phyloP scores from a whole-genome alignment of 1,140 invertebrate species.

The Dryas iulia region DNA sequence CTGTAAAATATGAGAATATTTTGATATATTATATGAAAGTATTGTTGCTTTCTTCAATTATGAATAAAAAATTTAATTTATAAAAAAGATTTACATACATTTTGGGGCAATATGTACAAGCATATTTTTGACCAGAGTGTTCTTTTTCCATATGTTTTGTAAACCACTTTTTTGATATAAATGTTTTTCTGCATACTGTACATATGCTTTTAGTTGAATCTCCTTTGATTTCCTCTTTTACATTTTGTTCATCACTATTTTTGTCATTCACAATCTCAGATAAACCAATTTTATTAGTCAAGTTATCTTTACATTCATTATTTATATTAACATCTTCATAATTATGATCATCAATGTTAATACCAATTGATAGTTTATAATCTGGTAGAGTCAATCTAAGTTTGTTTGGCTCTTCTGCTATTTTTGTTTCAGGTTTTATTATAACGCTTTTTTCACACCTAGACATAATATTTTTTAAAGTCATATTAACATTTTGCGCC shows the following conservation, averaged over 20 bases:
- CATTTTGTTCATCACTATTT: conserved; percentile 7
- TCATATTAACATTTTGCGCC: conserved; percentile 60
- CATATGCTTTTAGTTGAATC: conserved; percentile 49
- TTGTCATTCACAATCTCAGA: not conserved
- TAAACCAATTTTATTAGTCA: not conserved
- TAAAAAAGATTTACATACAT: conserved; percentile 29
- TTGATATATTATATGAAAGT: not conserved
- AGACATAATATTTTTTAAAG: conserved; percentile 58
- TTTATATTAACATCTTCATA: conserved; percentile 31
- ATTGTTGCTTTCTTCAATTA: too few species aligned
- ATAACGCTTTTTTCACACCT: conserved; percentile 56
- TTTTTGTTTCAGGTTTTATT: conserved; percentile 50
- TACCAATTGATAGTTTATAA: conserved; percentile 49
- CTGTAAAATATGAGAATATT: conserved; percentile 36
- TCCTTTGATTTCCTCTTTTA: not conserved
- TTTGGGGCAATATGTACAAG: conserved; percentile 50
- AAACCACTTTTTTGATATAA: conserved; percentile 65
- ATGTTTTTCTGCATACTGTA: conserved; percentile 54
- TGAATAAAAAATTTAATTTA: not conserved
- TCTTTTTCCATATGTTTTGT: conserved; percentile 64
- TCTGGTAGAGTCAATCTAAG: conserved; percentile 53
- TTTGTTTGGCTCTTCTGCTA: conserved; percentile 33
- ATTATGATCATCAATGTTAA: conserved; percentile 34
- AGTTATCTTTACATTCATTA: not conserved
- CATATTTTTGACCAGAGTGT: conserved; percentile 53